phyloP scores from a whole-genome alignment of 1,140 invertebrate genomes.

The Phymorhynchus buccinoides region DNA sequence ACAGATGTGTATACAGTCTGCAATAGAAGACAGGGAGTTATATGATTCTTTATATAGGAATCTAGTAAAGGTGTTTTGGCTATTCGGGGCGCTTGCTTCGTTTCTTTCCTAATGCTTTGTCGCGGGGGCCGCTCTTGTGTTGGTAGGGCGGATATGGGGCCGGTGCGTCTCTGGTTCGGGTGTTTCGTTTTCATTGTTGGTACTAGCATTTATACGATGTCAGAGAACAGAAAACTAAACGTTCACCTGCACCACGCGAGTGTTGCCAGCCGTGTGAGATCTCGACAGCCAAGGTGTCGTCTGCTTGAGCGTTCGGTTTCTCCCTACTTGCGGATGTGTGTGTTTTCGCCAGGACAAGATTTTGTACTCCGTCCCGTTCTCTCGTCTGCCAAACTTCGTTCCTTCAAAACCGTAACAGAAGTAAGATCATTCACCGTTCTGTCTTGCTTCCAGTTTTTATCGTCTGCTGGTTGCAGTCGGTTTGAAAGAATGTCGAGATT shows the following conservation, averaged over 20 bases:
- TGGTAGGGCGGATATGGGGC: too few species aligned
- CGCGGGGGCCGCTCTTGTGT: too few species aligned
- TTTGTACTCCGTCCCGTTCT: not conserved
- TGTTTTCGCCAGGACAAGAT: constrained; percentile 3
- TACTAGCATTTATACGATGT: too few species aligned
- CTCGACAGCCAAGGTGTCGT: constrained; percentile 39
- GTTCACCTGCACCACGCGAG: not conserved
- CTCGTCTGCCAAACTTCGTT: constrained; percentile 4
- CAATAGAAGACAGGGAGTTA: too few species aligned
- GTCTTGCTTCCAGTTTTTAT: not conserved
- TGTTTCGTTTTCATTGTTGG: too few species aligned
- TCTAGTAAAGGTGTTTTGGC: too few species aligned
- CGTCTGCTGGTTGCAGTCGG: not conserved
- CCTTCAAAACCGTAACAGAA: not conserved
- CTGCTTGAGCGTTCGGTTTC: constrained; percentile 31
- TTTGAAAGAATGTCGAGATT: too few species aligned
- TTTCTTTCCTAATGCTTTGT: too few species aligned
- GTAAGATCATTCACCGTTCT: not conserved
- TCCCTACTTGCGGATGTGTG: constrained; percentile 18
- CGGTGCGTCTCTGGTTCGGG: too few species aligned
- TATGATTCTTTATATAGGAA: too few species aligned
- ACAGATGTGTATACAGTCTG: too few species aligned
- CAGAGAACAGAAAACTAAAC: not conserved
- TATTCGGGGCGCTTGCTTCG: too few species aligned
- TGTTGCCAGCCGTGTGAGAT: constrained; percentile 36